Percentiles rank a stretch among this genome's conserved stretches.
phyloP scores from a whole-genome alignment of 1,140 invertebrate genomes.

The Bradynema listronoti region DNA sequence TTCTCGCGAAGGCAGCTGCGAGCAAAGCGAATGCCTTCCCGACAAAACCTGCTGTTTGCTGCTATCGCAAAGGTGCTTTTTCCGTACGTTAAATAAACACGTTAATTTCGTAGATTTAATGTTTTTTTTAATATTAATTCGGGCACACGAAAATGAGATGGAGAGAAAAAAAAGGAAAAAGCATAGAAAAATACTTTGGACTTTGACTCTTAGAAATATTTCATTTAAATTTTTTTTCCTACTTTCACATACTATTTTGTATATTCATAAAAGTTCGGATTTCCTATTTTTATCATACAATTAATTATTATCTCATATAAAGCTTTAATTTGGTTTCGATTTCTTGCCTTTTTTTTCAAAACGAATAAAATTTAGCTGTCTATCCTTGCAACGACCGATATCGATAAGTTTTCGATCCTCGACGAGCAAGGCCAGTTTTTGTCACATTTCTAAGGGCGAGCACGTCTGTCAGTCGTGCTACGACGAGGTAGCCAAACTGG shows the following conservation, averaged over 20 bases:
- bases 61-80: conserved; percentile 18
- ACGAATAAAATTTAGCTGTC: not conserved
- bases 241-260: not conserved
- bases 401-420: not conserved
- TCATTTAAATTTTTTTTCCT: not conserved
- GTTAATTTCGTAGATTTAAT: not conserved
- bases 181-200: not conserved
- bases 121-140: no score
- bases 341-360: not conserved
- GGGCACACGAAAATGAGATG: no score
- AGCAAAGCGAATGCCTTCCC: conserved; percentile 34
- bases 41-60: conserved; percentile 29
- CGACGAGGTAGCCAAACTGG: conserved; percentile 40
- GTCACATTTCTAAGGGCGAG: conserved; percentile 41
- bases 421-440: conserved; percentile 23
- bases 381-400: not conserved
- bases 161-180: no score
- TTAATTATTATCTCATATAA: not conserved
- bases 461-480: conserved; percentile 46
- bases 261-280: not conserved
- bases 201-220: not conserved
- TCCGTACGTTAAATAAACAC: no score
- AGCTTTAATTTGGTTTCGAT: not conserved
- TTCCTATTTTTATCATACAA: not conserved
- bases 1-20: conserved; percentile 48